Evolutionary conservation across 2,888 invertebrate genomes (phyloP).

Genomic region (Spilosoma lubricipeda): DNA sequence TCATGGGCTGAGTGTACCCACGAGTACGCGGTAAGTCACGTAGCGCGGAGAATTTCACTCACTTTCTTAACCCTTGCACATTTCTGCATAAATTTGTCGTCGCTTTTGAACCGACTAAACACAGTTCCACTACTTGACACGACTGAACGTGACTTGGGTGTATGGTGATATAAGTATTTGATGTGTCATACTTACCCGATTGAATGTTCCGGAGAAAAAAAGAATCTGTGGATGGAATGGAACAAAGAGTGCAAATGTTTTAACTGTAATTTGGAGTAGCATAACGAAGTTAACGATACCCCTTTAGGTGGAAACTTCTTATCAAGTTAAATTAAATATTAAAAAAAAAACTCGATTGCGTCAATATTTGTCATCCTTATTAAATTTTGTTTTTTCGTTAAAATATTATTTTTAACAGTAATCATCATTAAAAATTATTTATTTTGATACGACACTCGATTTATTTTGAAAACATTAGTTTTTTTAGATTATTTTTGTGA

Average conservation of each 20-base stretch:
- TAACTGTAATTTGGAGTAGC: not conserved
- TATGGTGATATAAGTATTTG: conserved; percentile 42
- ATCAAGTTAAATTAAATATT: too few relatives aligned
- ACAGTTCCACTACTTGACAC: conserved; percentile 48
- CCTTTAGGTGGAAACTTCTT: too few relatives aligned
- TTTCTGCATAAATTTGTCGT: conserved; percentile 62
- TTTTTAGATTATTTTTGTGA: too few relatives aligned
- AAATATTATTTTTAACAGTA: too few relatives aligned
- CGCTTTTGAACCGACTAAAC: conserved; percentile 49
- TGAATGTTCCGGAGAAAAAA: conserved; percentile 10
- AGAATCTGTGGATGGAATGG: not conserved
- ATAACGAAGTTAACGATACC: not conserved
- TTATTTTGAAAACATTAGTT: too few relatives aligned
- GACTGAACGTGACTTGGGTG: conserved; percentile 48
- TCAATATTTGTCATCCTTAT: too few relatives aligned
- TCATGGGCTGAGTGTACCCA: conserved; percentile 34
- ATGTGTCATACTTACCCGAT: conserved; percentile 32
- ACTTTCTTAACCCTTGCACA: conserved; percentile 62
- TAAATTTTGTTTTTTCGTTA: too few relatives aligned
- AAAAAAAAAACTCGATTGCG: too few relatives aligned
- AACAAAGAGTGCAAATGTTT: not conserved
- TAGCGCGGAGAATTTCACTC: conserved; percentile 52
- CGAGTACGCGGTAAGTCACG: conserved; percentile 44
- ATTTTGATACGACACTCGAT: too few relatives aligned
- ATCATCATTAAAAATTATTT: too few relatives aligned